Base-by-base conservation (phyloP, 2,113 vertebrate species). In the Peromyscus polionotus region DNA sequence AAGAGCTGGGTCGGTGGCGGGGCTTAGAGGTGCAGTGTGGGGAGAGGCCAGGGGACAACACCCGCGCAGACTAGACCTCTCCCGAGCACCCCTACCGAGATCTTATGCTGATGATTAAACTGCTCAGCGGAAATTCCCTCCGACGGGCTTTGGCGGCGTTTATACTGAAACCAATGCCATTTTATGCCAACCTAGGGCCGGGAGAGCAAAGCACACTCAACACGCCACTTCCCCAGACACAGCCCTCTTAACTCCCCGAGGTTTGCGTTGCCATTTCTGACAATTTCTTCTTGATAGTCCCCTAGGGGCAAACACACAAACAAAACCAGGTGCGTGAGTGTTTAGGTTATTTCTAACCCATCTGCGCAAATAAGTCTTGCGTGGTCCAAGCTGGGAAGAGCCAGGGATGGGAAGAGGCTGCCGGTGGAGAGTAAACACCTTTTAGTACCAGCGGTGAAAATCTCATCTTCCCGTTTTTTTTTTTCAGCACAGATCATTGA, bases 401-500 rank as follows among this genome's bases (percentile, higher is more conserved):
- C 0, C 72, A 72, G 45, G 26, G 22, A 3, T 26, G 36, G 28
- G 19, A 42, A 16, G 28, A 42, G 59, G 70, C 61, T 16, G 7
- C 24, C 9, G 4, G 1, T 61, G 77, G 61, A 51, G 42, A 61
- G 68, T 67, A 91, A 97, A 95, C 87, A 92, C 59, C 51, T 93
- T 54, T 70, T 45, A 77, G 94, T 61, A 90, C 77, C 70, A 39
- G 51, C 28, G 12, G 61, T n/a, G 95, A 94, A 97, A 98, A 94
- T 88, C 86, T 87, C 88, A 89, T 95, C 93, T 36, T 86, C 80
- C 93, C 68, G 17, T 75, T 93, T 96, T 79, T 42, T 42, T 42
- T 42, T 79, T 94, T 94, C 95, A 91, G 84, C 92, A 85, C 85
- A 94, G 88, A 96, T 96, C 77, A 48, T 77, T n/a, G n/a, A 24